Percentiles rank a stretch among this genome's conserved stretches.
phyloP scores from a whole-genome alignment of 2,113 vertebrate genomes.

The Gymnogyps californianus region DNA sequence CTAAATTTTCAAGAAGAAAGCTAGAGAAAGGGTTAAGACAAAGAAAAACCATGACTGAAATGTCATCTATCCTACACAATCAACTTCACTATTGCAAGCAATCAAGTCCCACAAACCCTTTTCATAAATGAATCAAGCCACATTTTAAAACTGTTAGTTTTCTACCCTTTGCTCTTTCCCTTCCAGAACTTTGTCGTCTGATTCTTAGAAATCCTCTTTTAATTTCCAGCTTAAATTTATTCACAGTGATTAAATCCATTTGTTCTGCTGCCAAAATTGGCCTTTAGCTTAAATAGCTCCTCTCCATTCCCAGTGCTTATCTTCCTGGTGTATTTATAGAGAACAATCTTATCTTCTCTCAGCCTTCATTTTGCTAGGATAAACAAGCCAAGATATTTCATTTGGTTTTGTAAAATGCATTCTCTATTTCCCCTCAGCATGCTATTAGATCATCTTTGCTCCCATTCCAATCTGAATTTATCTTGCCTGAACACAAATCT shows the following conservation, averaged over 20 bases:
- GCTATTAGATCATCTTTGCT: background rate
- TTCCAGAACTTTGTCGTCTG: background rate
- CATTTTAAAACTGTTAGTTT: background rate
- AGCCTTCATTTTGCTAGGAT: constrained; percentile 13
- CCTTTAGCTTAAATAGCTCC: constrained; percentile 17
- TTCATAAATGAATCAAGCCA: background rate
- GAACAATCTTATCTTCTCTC: constrained; percentile 27
- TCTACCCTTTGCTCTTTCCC: background rate
- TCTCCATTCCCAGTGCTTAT: constrained; percentile 7
- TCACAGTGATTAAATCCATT: constrained; percentile 33
- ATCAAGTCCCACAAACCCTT: background rate
- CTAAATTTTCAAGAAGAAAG: background rate
- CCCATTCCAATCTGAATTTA: background rate
- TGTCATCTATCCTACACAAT: background rate
- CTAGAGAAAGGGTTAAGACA: background rate
- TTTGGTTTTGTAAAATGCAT: background rate
- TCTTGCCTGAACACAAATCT: constrained; percentile 2
- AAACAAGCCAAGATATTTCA: constrained; percentile 6
- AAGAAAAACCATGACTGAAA: background rate
- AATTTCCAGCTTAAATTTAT: constrained; percentile 36
- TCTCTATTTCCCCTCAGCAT: background rate
- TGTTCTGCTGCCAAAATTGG: constrained; percentile 32
- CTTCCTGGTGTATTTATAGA: constrained; percentile 5
- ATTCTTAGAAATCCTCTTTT: constrained; percentile 32
- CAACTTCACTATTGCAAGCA: background rate